Evolutionary conservation across 2,888 invertebrate genomes (phyloP).

Genomic region (Xestia c-nigrum): DNA sequence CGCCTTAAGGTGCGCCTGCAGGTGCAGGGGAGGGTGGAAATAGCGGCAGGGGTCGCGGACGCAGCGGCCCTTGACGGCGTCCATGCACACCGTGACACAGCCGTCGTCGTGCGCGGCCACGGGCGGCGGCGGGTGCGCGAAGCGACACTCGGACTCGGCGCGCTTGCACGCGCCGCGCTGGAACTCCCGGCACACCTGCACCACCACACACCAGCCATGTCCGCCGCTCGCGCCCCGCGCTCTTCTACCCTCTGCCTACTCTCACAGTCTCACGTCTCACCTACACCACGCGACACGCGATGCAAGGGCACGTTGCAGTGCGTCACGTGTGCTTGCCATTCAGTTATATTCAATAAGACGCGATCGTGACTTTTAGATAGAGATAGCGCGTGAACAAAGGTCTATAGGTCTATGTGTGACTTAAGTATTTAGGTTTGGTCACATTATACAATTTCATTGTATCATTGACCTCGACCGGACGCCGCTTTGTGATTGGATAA

Average conservation of each 20-base stretch:
- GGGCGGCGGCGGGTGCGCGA: slow-evolving; percentile 99
- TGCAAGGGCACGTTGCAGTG: slow-evolving; percentile 54
- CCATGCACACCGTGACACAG: slow-evolving; percentile 99
- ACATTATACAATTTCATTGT: slow-evolving; percentile 48
- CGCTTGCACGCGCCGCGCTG: slow-evolving; percentile 99
- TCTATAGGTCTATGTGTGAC: slow-evolving; percentile 49
- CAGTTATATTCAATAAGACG: slow-evolving; percentile 22
- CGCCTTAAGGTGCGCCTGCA: slow-evolving; percentile 99
- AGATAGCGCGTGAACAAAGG: slow-evolving; percentile 41
- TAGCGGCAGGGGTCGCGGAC: slow-evolving; percentile 99
- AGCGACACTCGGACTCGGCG: slow-evolving; percentile 99
- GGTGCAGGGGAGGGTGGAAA: slow-evolving; percentile 99
- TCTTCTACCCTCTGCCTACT: slow-evolving; percentile 63
- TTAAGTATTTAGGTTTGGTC: slow-evolving; percentile 56
- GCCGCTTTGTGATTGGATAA: slow-evolving; percentile 79
- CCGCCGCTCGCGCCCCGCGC: slow-evolving; percentile 77
- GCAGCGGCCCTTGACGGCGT: slow-evolving; percentile 99
- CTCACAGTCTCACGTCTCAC: slow-evolving; percentile 51
- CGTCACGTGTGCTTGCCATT: slow-evolving; percentile 50
- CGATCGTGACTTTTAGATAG: slow-evolving; percentile 33
- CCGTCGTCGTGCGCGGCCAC: slow-evolving; percentile 99
- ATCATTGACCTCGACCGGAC: slow-evolving; percentile 82
- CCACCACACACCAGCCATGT: slow-evolving; percentile 88
- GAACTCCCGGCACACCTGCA: slow-evolving; percentile 99
- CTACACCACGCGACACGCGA: slow-evolving; percentile 60